phyloP scores from a whole-genome alignment of 2,797 vertebrate genomes.

The Trachops cirrhosus region DNA sequence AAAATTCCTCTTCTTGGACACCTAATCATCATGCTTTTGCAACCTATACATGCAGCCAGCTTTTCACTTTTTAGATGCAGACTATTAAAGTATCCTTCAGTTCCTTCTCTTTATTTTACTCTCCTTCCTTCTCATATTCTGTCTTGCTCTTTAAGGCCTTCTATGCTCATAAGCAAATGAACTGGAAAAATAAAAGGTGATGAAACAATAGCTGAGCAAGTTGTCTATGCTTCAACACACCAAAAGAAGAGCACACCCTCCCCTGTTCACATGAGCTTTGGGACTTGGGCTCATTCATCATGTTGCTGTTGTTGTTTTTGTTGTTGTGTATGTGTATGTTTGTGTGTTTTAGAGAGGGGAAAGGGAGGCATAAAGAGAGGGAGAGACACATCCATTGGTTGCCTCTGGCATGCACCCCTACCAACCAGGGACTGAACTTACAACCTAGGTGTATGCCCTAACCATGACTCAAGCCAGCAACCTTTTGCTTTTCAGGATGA shows the following conservation, averaged over 20 bases:
- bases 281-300: neutral
- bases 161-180: neutral
- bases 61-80: neutral
- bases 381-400: neutral
- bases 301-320: neutral
- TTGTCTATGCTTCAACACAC: neutral
- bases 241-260: rapidly evolving
- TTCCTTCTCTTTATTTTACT: neutral
- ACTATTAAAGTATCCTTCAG: neutral
- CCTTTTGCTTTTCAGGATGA: neutral
- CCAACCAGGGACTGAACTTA: neutral
- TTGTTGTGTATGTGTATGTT: neutral
- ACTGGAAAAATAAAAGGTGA: neutral
- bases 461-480: neutral
- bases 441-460: neutral
- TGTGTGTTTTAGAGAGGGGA: neutral
- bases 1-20: neutral
- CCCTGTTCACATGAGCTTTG: neutral
- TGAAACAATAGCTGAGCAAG: neutral
- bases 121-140: neutral
- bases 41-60: neutral
- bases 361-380: neutral
- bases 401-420: neutral
- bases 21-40: neutral
- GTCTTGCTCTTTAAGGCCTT: neutral